These are phyloP conservation scores for Drosophila punjabiensis DNA, from an alignment of 1,140 invertebrate species.

Conservation along the genomic window DNA sequence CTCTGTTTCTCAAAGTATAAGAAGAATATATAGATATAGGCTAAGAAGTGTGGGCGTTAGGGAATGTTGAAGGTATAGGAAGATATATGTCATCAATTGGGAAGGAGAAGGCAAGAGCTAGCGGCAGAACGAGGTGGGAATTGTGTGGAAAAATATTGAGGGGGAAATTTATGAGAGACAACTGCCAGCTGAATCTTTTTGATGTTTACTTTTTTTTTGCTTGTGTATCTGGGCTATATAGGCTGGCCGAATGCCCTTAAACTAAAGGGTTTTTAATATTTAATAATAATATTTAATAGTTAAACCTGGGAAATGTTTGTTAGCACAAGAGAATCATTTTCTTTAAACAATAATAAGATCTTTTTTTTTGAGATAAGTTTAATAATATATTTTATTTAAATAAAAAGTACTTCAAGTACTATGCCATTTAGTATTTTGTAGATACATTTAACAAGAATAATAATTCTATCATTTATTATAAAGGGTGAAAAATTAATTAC, in stretches of 20 bases:
- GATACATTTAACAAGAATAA: background rate
- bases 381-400: background rate
- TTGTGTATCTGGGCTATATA: background rate
- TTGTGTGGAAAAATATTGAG: constrained; percentile 36
- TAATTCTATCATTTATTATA: background rate
- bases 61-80: constrained; percentile 39
- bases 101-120: background rate
- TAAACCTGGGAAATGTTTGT: background rate
- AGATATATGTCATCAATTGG: constrained; percentile 41
- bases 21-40: constrained; percentile 9
- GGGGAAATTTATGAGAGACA: constrained; percentile 74
- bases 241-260: constrained; percentile 16
- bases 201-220: constrained; percentile 20
- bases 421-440: too few relatives aligned
- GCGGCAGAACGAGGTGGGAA: constrained; percentile 23
- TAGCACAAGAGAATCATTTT: background rate
- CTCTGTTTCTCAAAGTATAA: background rate
- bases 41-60: constrained; percentile 28
- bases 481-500: background rate
- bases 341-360: background rate
- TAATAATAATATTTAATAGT: background rate
- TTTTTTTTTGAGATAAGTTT: background rate
- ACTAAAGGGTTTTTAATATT: constrained; percentile 3
- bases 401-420: too few relatives aligned
- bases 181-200: constrained; percentile 63